Conservation (phyloP, 2,888 invertebrate genomes). For the Monochamus alternatus region DNA sequence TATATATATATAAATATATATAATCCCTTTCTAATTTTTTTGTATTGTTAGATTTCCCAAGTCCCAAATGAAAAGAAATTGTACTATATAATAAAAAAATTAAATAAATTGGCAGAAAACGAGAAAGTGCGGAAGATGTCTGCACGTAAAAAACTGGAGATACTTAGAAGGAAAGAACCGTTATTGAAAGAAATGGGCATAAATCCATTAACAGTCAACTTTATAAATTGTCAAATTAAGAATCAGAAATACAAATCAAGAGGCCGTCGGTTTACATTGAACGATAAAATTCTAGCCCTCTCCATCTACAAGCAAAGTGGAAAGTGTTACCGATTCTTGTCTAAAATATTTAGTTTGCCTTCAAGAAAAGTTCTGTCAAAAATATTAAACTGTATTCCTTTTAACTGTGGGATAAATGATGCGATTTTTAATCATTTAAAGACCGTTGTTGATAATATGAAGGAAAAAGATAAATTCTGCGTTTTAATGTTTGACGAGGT, state of each 20-base stretch:
- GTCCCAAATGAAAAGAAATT: not conserved
- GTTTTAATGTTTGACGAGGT: slow-evolving; percentile 11
- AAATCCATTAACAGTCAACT: too few species aligned
- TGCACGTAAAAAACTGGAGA: not conserved
- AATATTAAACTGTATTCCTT: slow-evolving; percentile 44
- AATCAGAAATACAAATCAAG: slow-evolving; percentile 41
- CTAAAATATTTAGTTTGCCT: slow-evolving; percentile 48
- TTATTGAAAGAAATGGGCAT: not conserved
- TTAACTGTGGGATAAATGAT: slow-evolving; percentile 46
- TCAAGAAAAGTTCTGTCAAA: slow-evolving; percentile 43
- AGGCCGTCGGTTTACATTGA: slow-evolving; percentile 48
- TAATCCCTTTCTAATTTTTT: not conserved
- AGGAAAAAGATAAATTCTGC: not conserved
- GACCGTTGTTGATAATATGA: slow-evolving; percentile 7
- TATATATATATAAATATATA: not conserved
- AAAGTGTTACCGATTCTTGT: slow-evolving; percentile 41
- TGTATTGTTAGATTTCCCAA: not conserved
- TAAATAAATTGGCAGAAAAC: not conserved
- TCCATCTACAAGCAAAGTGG: slow-evolving; percentile 47
- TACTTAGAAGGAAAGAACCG: not conserved
- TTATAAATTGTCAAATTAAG: slow-evolving; percentile 11
- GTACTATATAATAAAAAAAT: not conserved
- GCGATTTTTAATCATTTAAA: slow-evolving; percentile 45
- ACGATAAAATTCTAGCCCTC: slow-evolving; percentile 53
- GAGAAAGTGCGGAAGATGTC: not conserved